Evolutionary conservation across 2,797 vertebrate species (phyloP).

Genomic region (Aythya fuligula): DNA sequence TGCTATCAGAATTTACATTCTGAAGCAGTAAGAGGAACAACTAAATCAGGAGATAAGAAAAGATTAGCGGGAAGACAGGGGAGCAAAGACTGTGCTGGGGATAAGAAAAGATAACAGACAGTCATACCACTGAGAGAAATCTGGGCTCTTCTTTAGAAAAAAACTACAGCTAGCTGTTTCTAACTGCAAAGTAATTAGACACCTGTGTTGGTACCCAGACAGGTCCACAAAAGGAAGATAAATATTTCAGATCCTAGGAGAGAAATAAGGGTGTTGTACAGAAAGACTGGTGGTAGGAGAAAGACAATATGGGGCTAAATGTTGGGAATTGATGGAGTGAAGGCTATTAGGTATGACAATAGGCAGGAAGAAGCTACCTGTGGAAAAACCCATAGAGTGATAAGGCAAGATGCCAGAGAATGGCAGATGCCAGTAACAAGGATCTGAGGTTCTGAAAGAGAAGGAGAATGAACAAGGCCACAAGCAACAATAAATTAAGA

Average conservation of each 20-base stretch:
- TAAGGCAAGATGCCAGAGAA: neutral
- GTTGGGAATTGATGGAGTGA: neutral
- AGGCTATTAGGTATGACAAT: neutral
- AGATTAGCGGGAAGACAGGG: neutral
- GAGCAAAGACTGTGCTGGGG: neutral
- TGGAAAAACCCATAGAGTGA: neutral
- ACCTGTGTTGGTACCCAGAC: rapidly evolving
- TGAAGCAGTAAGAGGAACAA: neutral
- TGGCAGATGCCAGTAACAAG: neutral
- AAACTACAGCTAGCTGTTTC: neutral
- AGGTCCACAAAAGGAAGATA: neutral
- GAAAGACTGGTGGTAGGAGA: neutral
- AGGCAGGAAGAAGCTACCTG: neutral
- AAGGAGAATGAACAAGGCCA: neutral
- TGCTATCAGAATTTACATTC: neutral
- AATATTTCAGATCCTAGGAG: neutral
- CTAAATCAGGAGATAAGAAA: neutral
- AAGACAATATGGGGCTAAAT: neutral
- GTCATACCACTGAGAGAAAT: neutral
- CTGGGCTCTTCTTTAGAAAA: neutral
- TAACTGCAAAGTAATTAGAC: neutral
- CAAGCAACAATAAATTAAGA: neutral
- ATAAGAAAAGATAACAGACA: neutral
- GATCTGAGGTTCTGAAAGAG: neutral
- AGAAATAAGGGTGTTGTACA: neutral